These are phyloP conservation scores for Sceloporus undulatus DNA, from an alignment of 2,113 vertebrate genomes.

Conservation along the genomic window DNA sequence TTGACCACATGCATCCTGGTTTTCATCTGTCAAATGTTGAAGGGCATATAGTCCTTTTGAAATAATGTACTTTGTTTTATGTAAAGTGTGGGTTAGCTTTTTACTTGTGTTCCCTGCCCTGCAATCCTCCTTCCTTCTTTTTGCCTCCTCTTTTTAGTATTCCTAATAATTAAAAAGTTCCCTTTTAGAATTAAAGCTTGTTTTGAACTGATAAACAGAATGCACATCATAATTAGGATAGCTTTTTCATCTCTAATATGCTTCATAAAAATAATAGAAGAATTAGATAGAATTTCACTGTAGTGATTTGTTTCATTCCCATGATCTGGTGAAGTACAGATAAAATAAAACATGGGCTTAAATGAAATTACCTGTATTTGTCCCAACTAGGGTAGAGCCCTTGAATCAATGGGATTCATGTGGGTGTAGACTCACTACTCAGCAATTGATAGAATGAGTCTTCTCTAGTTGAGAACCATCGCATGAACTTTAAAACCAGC, in stretches of 20 bases:
- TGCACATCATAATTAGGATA: background rate
- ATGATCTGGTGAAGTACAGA: background rate
- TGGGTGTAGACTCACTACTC: too few species aligned
- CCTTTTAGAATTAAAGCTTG: background rate
- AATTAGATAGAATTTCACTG: background rate
- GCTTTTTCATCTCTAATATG: background rate
- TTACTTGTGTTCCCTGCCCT: background rate
- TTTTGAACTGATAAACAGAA: slow-evolving; percentile 7
- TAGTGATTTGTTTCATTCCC: background rate
- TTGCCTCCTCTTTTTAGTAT: too few species aligned
- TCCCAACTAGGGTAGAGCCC: too few species aligned
- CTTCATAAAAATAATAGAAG: background rate
- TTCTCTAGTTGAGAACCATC: too few species aligned
- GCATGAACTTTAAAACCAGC: too few species aligned
- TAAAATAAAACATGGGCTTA: background rate
- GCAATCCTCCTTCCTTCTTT: too few species aligned
- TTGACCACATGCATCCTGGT: too few species aligned
- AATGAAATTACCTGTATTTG: too few species aligned
- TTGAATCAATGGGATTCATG: too few species aligned
- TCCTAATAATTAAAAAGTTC: background rate
- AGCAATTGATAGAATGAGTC: too few species aligned
- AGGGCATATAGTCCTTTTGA: background rate
- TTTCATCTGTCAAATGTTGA: too few species aligned
- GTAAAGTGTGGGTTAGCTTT: background rate
- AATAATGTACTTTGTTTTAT: background rate